phyloP scores from a whole-genome alignment of 1,140 invertebrate species.

The Bombus pascuorum region DNA sequence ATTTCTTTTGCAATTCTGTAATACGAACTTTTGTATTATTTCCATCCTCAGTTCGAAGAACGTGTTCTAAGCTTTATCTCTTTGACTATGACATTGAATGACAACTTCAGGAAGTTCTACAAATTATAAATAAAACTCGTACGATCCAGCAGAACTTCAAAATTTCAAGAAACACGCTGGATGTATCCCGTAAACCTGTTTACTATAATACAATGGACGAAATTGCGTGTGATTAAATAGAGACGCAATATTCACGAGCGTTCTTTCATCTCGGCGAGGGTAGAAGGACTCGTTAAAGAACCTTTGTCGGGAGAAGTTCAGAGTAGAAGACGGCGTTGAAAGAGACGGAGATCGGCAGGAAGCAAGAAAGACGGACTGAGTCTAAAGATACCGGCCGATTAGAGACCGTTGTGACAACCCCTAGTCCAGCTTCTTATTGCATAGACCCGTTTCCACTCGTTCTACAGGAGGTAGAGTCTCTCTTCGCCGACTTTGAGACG shows the following conservation, averaged over 20 bases:
- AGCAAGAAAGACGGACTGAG: slow-evolving; percentile 35
- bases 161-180: not conserved
- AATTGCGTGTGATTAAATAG: slow-evolving; percentile 45
- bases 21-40: no score
- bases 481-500: slow-evolving; percentile 51
- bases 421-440: slow-evolving; percentile 57
- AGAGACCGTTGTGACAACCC: slow-evolving; percentile 55
- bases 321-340: not conserved
- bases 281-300: slow-evolving; percentile 32
- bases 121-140: not conserved
- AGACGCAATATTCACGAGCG: slow-evolving; percentile 38
- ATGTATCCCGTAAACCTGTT: not conserved
- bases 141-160: not conserved
- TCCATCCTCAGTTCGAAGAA: no score
- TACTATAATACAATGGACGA: not conserved
- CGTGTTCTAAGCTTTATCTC: no score
- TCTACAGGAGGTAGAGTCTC: slow-evolving; percentile 36
- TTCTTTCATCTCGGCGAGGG: slow-evolving; percentile 30
- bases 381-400: slow-evolving; percentile 57
- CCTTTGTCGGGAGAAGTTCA: slow-evolving; percentile 33
- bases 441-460: slow-evolving; percentile 52
- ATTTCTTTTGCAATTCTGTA: no score
- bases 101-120: not conserved
- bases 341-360: not conserved
- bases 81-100: not conserved